phyloP scores from a whole-genome alignment of 2,797 vertebrate species.

The Ambastaia sidthimunki region DNA sequence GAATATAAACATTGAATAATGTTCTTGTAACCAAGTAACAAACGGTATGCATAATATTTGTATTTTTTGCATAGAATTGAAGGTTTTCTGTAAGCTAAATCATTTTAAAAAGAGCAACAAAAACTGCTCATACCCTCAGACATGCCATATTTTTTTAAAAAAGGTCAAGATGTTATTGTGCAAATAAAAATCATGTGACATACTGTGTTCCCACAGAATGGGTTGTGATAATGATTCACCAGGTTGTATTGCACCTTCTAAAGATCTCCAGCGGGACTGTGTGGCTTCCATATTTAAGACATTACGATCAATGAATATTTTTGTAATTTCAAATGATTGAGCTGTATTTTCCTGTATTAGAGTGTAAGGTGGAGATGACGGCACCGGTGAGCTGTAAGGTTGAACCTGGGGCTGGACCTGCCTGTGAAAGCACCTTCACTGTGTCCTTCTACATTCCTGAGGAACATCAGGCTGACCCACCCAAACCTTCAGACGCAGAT shows the following conservation, averaged over 20 bases:
- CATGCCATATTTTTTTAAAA: not conserved
- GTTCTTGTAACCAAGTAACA: conserved; percentile 9
- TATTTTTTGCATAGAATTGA: too few relatives aligned
- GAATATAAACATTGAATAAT: too few relatives aligned
- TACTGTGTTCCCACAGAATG: not conserved
- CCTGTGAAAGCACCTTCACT: conserved; percentile 76
- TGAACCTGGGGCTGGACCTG: conserved; percentile 74
- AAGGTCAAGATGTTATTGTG: not conserved
- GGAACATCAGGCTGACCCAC: conserved; percentile 76
- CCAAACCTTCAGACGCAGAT: conserved; percentile 71
- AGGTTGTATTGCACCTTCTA: not conserved
- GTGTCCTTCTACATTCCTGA: conserved; percentile 78
- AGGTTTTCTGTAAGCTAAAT: too few relatives aligned
- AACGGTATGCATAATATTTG: not conserved
- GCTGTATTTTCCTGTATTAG: conserved; percentile 39
- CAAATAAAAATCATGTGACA: conserved; percentile 14
- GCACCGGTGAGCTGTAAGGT: conserved; percentile 78
- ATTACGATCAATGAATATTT: not conserved
- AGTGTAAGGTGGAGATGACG: conserved; percentile 81
- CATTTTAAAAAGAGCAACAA: not conserved
- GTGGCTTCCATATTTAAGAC: not conserved
- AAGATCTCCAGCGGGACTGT: not conserved
- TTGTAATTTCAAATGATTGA: not conserved
- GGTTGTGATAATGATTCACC: conserved; percentile 13
- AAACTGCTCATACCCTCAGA: not conserved